Base-by-base conservation (phyloP, 2,888 invertebrate species). In the Automeris io region DNA sequence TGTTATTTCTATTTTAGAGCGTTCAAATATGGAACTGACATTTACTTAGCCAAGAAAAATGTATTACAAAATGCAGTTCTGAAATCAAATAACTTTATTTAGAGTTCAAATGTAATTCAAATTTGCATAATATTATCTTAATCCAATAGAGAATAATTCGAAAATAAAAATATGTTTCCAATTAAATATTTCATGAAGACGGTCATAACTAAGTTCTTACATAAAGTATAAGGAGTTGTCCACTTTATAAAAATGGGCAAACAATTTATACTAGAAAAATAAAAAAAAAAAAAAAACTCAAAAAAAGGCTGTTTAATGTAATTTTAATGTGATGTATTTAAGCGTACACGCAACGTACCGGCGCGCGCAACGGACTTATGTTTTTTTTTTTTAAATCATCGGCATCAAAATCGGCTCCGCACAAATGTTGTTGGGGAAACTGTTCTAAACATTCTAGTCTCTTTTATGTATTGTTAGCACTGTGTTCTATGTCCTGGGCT, bases 301-400 rank as follows among this genome's bases (percentile, higher is more conserved):
- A 73, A 75, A 79, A 76, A 81, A 80, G 81, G 79, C 80, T 81
- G 80, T 78, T 70, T 58, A 61, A 57, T 63, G 54, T 51, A 66
- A 56, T 61, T 55, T 68, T 68, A 65, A 66, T 80, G 80, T 82
- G 78, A 82, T 80, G 74, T 72, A 68, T 63, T 54, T 60, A 41
- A 12, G 13, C 18, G 35, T 13, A 36, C 25, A 26, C 26, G 18
- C 32, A 63, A 67, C 55, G 56, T 64, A 70, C 67, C 70, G 79
- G 78, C 78, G 61, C 60, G 76, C 76, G 70, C 69, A 65, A 68
- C 42, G 73, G 72, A 71, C 64, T 57, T 55, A 50, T 49, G 61
- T 52, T 39, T 22, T 12, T 33, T 33, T 16, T 35, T 39, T 31
- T 36, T 33, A 37, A 22, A 5, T 4, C n/a, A 37, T 18, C 18